These are phyloP conservation scores for Paraplagusia blochii DNA, from an alignment of 2,113 vertebrate species.

Conservation along the genomic window DNA sequence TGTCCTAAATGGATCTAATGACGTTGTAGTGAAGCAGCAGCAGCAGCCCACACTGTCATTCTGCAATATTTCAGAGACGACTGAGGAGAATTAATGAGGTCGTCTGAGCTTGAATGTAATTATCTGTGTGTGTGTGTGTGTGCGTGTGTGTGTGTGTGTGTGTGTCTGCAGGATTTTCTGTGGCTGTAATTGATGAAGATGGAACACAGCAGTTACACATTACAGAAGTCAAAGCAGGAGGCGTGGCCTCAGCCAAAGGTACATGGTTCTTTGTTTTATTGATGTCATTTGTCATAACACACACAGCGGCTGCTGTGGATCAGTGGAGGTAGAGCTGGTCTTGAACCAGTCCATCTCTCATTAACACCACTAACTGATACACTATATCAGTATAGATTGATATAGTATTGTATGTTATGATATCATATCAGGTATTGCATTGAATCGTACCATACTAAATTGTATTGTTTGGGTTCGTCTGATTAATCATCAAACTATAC, in stretches of 20 bases:
- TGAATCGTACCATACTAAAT: no score
- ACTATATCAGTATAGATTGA: no score
- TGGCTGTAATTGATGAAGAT: constrained; percentile 88
- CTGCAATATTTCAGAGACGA: constrained; percentile 10
- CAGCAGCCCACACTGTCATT: constrained; percentile 21
- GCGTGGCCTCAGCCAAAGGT: constrained; percentile 90
- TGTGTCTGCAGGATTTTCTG: constrained; percentile 82
- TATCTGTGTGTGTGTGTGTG: constrained; percentile 3
- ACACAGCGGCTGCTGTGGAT: no score
- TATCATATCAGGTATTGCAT: no score
- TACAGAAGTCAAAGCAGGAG: constrained; percentile 82
- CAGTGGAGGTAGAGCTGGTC: no score
- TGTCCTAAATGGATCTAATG: constrained; percentile 39
- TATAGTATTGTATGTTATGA: no score
- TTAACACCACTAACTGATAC: no score
- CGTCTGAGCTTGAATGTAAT: constrained; percentile 11
- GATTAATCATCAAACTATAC: no score
- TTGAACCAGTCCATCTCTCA: no score
- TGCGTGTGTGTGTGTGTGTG: no score
- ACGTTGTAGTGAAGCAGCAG: constrained; percentile 8
- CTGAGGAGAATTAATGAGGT: neutral
- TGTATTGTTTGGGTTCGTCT: no score
- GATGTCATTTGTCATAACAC: neutral
- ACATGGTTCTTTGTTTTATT: neutral
- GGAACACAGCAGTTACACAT: constrained; percentile 85